A percentile compares a stretch with the other conserved stretches of the same genome.
phyloP scores from a whole-genome alignment of 2,113 vertebrate genomes.

The Tor tambroides region DNA sequence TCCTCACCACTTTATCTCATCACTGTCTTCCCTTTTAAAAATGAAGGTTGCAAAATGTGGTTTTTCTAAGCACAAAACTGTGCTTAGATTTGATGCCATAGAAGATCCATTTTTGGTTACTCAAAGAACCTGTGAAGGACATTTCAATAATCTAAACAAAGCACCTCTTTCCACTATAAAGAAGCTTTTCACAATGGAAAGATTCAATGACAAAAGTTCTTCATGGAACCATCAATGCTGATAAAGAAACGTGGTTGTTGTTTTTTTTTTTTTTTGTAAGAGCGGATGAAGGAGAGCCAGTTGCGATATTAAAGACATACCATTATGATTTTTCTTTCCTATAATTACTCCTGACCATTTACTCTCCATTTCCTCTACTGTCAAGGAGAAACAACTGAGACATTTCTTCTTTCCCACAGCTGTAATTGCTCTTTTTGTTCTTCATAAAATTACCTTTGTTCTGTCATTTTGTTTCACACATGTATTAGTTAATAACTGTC shows the following conservation, averaged over 20 bases:
- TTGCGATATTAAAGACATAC: background rate
- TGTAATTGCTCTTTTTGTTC: conserved; percentile 15
- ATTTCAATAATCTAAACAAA: background rate
- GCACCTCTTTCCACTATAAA: background rate
- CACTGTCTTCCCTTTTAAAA: background rate
- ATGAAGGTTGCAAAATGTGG: no score
- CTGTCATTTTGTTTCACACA: conserved; percentile 20
- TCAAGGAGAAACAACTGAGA: background rate
- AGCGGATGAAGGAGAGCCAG: background rate
- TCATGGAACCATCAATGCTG: background rate
- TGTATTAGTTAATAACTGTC: conserved; percentile 30
- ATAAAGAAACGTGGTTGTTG: background rate
- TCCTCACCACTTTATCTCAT: background rate
- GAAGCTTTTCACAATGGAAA: background rate
- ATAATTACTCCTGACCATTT: background rate
- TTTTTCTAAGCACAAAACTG: no score
- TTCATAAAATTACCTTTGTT: background rate
- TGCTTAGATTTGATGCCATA: background rate
- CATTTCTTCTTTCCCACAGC: background rate
- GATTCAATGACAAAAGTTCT: background rate
- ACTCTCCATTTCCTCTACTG: background rate
- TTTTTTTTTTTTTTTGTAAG: background rate
- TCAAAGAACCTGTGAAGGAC: background rate
- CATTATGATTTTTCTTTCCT: background rate
- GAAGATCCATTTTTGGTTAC: background rate